Conservation (phyloP, 2,113 vertebrate genomes). For the Rhabdornis inornatus region DNA sequence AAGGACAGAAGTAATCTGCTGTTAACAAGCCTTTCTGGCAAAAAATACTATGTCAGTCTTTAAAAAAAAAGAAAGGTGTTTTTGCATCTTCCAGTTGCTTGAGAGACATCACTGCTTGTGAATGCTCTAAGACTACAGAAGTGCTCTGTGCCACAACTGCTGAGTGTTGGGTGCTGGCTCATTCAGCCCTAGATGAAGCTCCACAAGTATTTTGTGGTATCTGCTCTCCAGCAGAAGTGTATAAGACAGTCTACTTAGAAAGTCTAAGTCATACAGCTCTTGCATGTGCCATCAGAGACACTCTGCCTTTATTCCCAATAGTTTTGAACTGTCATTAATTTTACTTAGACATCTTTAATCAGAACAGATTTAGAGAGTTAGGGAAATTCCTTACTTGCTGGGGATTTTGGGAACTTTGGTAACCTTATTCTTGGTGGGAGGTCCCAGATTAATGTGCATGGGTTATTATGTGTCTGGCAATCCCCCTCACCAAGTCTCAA, state of each 20-base stretch:
- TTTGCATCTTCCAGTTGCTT: neutral
- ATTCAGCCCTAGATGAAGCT: neutral
- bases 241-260: neutral
- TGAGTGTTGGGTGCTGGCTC: neutral
- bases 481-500: neutral
- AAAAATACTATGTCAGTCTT: neutral
- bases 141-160: neutral
- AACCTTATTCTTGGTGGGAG: neutral
- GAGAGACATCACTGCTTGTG: neutral
- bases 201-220: neutral
- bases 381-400: conserved; percentile 14
- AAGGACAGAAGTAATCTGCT: neutral
- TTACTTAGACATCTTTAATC: neutral
- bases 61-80: neutral
- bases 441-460: neutral
- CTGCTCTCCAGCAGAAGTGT: neutral
- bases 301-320: neutral
- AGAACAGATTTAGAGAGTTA: neutral
- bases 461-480: conserved; percentile 20
- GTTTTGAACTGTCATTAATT: neutral
- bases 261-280: neutral
- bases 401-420: neutral
- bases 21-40: neutral
- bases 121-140: neutral
- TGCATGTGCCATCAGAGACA: neutral